These are phyloP conservation scores for Plagiodera versicolora DNA, from an alignment of 2,888 invertebrate species.

Conservation along the genomic window DNA sequence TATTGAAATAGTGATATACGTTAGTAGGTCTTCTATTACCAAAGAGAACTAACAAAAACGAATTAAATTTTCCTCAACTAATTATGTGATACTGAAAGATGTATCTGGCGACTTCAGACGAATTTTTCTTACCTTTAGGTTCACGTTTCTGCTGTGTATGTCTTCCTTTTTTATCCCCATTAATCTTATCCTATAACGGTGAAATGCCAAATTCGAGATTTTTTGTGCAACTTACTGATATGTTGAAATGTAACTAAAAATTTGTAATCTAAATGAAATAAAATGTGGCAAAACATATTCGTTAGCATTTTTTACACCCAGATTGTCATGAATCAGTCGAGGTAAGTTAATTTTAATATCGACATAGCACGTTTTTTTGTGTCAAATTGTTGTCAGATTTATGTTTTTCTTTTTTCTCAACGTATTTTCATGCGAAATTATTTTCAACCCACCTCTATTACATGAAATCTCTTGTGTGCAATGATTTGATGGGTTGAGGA, in stretches of 20 bases:
- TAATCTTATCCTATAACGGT: not conserved
- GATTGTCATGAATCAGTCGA: not conserved
- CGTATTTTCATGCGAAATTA: too few relatives aligned
- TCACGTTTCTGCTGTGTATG: not conserved
- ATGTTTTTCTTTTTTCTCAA: slow-evolving; percentile 30
- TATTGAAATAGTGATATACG: too few relatives aligned
- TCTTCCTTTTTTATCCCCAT: slow-evolving; percentile 18
- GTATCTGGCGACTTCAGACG: not conserved
- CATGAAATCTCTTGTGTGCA: too few relatives aligned
- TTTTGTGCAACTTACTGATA: slow-evolving; percentile 37
- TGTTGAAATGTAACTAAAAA: slow-evolving; percentile 43
- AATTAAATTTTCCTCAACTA: not conserved
- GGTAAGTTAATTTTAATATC: slow-evolving; percentile 40
- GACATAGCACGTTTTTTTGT: slow-evolving; percentile 36
- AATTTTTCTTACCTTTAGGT: not conserved
- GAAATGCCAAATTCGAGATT: slow-evolving; percentile 32
- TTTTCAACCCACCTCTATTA: too few relatives aligned
- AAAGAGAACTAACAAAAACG: too few relatives aligned
- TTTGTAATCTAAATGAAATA: slow-evolving; percentile 48
- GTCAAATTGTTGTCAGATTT: slow-evolving; percentile 51
- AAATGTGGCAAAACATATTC: slow-evolving; percentile 42
- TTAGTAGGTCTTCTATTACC: too few relatives aligned
- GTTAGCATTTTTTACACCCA: slow-evolving; percentile 19
- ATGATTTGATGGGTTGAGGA: too few relatives aligned
- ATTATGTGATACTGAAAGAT: not conserved